Percentiles rank a stretch among this genome's conserved stretches.
Evolutionary conservation across 30 jellyfish, hydroid and myxozoan genomes (phyloP).

Genomic region (Sanderia malayensis): DNA sequence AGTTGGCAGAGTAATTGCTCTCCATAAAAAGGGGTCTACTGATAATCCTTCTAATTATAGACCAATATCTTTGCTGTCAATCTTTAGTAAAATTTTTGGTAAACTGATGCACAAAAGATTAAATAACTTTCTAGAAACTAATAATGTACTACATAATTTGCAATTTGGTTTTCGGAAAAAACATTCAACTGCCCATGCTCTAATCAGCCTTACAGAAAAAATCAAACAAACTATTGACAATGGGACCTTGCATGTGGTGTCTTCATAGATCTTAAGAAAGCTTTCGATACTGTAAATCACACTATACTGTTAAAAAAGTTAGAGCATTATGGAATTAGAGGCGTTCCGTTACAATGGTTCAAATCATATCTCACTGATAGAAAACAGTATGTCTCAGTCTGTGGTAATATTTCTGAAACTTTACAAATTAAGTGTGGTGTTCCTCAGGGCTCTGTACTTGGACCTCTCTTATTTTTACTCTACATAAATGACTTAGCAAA

Average conservation of each 20-base stretch:
- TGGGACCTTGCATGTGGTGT: slow-evolving; percentile 11
- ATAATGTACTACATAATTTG: too few species aligned
- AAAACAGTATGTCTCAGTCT: too few species aligned
- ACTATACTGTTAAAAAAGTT: too few species aligned
- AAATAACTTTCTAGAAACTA: not conserved
- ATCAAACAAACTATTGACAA: not conserved
- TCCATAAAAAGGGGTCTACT: slow-evolving; percentile 3
- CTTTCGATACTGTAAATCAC: slow-evolving; percentile 35
- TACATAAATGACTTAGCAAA: slow-evolving; percentile 51
- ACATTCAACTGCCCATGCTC: slow-evolving; percentile 33
- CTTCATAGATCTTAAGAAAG: slow-evolving; percentile 15
- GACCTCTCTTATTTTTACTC: slow-evolving; percentile 48
- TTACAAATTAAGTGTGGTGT: slow-evolving; percentile 7
- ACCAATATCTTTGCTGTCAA: slow-evolving; percentile 22
- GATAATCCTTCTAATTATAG: slow-evolving; percentile 1
- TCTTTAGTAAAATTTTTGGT: too few species aligned
- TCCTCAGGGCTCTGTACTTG: too few species aligned
- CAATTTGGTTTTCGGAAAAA: slow-evolving; percentile 34
- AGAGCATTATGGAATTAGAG: slow-evolving; percentile 35
- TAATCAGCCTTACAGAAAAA: slow-evolving; percentile 20
- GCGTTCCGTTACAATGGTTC: slow-evolving; percentile 10
- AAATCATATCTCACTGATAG: too few species aligned
- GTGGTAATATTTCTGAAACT: not conserved
- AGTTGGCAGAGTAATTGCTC: not conserved
- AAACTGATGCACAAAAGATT: slow-evolving; percentile 5